Evolutionary conservation across 2,888 invertebrate genomes (phyloP).

Genomic region (Temnothorax unifasciatus): DNA sequence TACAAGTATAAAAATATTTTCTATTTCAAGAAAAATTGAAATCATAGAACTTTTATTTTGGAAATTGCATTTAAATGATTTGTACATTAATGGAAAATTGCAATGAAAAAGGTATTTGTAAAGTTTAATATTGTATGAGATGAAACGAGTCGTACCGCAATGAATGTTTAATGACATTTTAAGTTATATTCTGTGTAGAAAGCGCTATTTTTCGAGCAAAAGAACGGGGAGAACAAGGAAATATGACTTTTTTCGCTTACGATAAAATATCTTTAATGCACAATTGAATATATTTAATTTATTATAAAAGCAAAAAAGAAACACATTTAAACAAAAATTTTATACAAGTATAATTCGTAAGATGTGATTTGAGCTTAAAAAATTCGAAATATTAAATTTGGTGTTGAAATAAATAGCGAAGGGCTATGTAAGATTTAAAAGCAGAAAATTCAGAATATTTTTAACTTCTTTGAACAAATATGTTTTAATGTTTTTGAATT

Average conservation of each 20-base stretch:
- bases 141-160: neutral
- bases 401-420: neutral
- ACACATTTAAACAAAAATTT: neutral
- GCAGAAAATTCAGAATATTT: neutral
- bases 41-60: neutral
- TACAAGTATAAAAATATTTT: neutral
- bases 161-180: constrained; percentile 34
- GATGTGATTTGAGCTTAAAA: neutral
- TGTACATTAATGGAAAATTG: neutral
- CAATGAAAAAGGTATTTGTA: constrained; percentile 14
- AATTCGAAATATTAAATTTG: constrained; percentile 5
- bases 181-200: constrained; percentile 8
- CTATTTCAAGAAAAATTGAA: neutral
- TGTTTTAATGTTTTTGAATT: neutral
- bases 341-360: neutral
- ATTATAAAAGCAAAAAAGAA: neutral
- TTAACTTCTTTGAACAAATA: neutral
- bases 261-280: neutral
- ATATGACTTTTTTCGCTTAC: neutral
- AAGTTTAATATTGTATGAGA: constrained; percentile 1
- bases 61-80: neutral
- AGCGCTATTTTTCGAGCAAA: neutral
- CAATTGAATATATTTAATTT: neutral
- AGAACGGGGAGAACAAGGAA: neutral
- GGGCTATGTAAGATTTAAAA: neutral